Evolutionary conservation across 2,888 invertebrate genomes (phyloP).

Genomic region (Epirrhoe alternata): DNA sequence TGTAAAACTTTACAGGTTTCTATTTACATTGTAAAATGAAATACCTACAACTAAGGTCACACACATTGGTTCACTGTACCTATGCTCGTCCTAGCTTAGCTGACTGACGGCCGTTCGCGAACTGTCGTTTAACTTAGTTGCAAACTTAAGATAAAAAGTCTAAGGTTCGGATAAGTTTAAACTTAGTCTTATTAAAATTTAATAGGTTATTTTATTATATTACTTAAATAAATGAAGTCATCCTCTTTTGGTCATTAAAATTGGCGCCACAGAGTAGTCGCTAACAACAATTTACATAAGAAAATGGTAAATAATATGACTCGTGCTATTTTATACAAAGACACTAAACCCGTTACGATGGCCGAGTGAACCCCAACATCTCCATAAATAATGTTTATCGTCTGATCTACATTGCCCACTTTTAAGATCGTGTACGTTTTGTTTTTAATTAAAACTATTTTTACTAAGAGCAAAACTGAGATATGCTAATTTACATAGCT

Average conservation of each 20-base stretch:
- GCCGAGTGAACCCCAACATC: constrained; percentile 48
- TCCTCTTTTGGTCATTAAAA: constrained; percentile 34
- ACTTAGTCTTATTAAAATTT: not conserved
- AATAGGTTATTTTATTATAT: too few species aligned
- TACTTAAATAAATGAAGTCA: constrained; percentile 5
- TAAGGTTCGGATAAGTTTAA: too few species aligned
- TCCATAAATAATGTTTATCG: constrained; percentile 43
- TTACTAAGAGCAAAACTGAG: constrained; percentile 18
- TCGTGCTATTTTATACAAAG: constrained; percentile 51
- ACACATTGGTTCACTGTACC: not conserved
- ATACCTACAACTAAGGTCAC: too few species aligned
- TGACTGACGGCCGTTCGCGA: not conserved
- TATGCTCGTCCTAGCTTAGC: not conserved
- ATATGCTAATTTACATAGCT: constrained; percentile 15
- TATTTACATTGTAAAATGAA: too few species aligned
- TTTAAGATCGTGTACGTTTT: constrained; percentile 21
- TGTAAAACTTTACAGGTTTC: not conserved
- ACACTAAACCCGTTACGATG: constrained; percentile 53
- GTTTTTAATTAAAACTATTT: constrained; percentile 22
- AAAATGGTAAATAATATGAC: constrained; percentile 59
- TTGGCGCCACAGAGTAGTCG: constrained; percentile 54
- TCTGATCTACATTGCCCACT: constrained; percentile 13
- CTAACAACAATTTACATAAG: constrained; percentile 57
- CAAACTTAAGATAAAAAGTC: too few species aligned
- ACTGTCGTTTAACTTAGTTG: not conserved